phyloP scores from a whole-genome alignment of 2,113 vertebrate species.

The chimpanzee (Pan troglodytes) region NHGRI_mPanTro3-v2.1_pri NC_072403.2:93861501-93862000 shows the following conservation, averaged over 20 bases:
- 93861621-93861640: background rate
- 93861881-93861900: background rate
- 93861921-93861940: background rate
- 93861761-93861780: constrained; percentile 11
- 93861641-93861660: background rate
- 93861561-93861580: background rate
- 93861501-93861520: background rate
- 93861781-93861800: background rate
- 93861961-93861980: background rate
- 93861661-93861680: background rate
- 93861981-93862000: background rate
- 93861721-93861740: background rate
- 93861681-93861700: background rate
- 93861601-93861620: background rate
- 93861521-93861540: background rate
- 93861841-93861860: background rate
- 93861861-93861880: background rate
- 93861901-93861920: background rate
- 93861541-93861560: background rate
- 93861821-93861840: background rate
- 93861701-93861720: background rate
- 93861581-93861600: background rate
- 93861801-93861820: background rate
- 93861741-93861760: background rate
- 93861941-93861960: background rate